Conservation (phyloP, 2,888 invertebrate genomes). For the Dolomedes plantarius region DNA sequence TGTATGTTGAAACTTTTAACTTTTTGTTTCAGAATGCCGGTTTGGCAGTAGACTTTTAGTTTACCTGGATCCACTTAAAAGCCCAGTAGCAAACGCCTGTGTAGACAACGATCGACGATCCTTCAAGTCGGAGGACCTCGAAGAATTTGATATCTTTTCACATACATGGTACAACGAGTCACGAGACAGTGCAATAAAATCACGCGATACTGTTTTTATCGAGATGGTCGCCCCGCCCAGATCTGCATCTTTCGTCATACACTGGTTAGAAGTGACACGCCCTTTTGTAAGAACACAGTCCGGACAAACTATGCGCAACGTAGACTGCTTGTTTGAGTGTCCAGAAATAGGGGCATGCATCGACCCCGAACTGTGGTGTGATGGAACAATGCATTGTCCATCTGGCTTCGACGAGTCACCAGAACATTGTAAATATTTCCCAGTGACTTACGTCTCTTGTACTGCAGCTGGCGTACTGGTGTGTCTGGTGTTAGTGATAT, state of each 20-base stretch:
- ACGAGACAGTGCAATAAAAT: constrained; percentile 72
- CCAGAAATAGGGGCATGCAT: constrained; percentile 89
- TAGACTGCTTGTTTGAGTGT: constrained; percentile 85
- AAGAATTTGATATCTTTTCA: constrained; percentile 72
- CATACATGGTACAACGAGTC: constrained; percentile 73
- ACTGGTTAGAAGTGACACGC: constrained; percentile 72
- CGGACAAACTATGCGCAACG: constrained; percentile 73
- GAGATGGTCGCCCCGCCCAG: constrained; percentile 59
- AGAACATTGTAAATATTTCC: constrained; percentile 71
- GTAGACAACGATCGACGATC: constrained; percentile 49
- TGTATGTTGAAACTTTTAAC: too few species aligned
- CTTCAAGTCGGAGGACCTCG: constrained; percentile 18
- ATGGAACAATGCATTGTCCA: constrained; percentile 86
- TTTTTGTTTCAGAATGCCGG: constrained; percentile 42
- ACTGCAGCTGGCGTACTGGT: constrained; percentile 37
- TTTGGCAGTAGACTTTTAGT: constrained; percentile 79
- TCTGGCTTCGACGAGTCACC: constrained; percentile 83
- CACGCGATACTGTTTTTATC: constrained; percentile 76
- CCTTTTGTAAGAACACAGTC: constrained; percentile 73
- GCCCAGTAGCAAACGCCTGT: constrained; percentile 72
- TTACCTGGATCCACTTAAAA: constrained; percentile 82
- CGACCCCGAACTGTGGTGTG: constrained; percentile 87
- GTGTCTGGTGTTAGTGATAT: constrained; percentile 29
- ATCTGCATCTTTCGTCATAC: constrained; percentile 55
- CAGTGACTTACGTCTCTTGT: constrained; percentile 65